A percentile compares a stretch with the other conserved stretches of the same genome.
phyloP scores from a whole-genome alignment of 2,888 invertebrate genomes.

The Mimas tiliae region DNA sequence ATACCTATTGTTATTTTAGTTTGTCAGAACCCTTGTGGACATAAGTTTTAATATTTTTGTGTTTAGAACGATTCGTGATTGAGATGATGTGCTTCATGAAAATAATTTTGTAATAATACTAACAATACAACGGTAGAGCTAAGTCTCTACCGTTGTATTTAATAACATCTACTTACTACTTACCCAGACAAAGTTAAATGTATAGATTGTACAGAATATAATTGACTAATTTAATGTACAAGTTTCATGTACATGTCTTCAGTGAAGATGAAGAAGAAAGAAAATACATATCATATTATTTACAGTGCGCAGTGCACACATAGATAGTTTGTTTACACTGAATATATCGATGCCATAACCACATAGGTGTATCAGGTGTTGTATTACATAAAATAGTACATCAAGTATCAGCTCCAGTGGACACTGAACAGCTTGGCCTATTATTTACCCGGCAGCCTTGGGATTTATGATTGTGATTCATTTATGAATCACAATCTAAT shows the following conservation, averaged over 20 bases:
- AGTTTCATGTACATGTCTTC: no score
- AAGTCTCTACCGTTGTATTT: no score
- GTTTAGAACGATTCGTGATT: background rate
- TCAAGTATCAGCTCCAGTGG: slow-evolving; percentile 30
- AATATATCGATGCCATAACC: slow-evolving; percentile 56
- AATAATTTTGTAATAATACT: background rate
- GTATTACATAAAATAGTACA: slow-evolving; percentile 57
- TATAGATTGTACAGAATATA: no score
- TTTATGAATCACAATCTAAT: background rate
- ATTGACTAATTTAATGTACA: background rate
- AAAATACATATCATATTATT: no score
- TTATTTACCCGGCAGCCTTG: slow-evolving; percentile 29
- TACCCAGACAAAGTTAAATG: no score
- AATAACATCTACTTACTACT: no score
- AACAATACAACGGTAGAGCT: no score
- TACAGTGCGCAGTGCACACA: background rate
- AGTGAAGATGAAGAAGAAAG: no score
- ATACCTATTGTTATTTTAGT: slow-evolving; percentile 77
- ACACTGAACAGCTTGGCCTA: slow-evolving; percentile 30
- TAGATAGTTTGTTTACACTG: slow-evolving; percentile 61
- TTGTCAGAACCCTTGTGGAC: slow-evolving; percentile 43
- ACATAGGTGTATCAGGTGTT: slow-evolving; percentile 61
- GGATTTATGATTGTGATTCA: background rate
- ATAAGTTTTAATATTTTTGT: slow-evolving; percentile 7
- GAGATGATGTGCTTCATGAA: background rate